Conservation (phyloP, 2,797 vertebrate species). For the Neomorphus geoffroyi region DNA sequence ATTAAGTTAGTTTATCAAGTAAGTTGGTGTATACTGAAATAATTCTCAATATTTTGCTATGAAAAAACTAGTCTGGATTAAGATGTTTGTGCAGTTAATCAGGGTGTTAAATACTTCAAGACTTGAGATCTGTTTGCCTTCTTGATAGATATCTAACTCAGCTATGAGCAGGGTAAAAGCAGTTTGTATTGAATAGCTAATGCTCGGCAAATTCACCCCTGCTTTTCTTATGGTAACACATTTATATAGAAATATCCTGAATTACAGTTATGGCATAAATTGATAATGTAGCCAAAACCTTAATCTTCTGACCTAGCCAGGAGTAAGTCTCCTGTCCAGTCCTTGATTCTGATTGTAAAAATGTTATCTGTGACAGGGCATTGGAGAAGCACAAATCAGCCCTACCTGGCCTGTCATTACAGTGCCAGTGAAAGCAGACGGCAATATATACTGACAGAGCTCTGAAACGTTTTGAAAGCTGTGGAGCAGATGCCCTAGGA, state of each 20-base stretch:
- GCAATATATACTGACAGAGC: not conserved
- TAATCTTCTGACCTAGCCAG: not conserved
- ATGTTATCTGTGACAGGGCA: not conserved
- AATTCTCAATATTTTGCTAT: not conserved
- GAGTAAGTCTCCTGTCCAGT: not conserved
- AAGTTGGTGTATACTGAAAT: not conserved
- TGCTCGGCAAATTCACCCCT: not conserved
- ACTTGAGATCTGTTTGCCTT: not conserved
- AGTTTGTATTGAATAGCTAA: not conserved
- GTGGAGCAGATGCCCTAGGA: not conserved
- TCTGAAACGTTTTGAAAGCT: accelerated
- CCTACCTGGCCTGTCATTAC: not conserved
- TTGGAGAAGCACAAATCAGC: not conserved
- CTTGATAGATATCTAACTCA: not conserved
- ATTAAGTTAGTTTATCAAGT: not conserved
- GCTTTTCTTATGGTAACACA: not conserved
- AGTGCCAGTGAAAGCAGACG: not conserved
- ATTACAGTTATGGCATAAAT: not conserved
- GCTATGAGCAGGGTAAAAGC: not conserved
- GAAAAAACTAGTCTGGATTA: not conserved
- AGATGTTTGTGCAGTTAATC: not conserved
- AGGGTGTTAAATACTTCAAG: not conserved
- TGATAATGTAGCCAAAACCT: not conserved
- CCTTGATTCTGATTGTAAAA: not conserved
- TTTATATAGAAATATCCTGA: not conserved